Percentiles rank a stretch among this genome's conserved stretches.
phyloP scores from a whole-genome alignment of 2,888 invertebrate genomes.

The Copidosoma aretas region DNA sequence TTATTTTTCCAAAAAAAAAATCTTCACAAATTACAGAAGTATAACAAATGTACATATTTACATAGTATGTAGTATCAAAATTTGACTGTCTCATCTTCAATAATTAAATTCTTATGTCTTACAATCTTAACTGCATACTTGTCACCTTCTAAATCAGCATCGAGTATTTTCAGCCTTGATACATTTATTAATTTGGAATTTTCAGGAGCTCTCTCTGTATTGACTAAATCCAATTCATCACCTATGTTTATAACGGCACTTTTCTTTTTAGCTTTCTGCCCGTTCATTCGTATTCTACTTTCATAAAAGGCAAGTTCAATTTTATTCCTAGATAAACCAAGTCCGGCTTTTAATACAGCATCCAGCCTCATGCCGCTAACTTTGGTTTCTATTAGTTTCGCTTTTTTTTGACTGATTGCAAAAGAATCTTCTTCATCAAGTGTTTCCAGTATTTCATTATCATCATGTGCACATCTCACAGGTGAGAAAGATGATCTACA shows the following conservation, averaged over 20 bases:
- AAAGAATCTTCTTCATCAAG: not conserved
- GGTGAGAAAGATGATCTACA: not conserved
- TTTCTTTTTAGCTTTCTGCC: conserved; percentile 78
- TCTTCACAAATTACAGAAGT: too few species aligned
- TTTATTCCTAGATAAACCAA: conserved; percentile 67
- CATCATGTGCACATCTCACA: not conserved
- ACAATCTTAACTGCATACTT: conserved; percentile 67
- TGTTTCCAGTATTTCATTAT: not conserved
- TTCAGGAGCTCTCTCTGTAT: conserved; percentile 69
- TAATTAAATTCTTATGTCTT: conserved; percentile 72
- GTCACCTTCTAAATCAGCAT: conserved; percentile 66
- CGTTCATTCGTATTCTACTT: conserved; percentile 81
- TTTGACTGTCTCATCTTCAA: conserved; percentile 67
- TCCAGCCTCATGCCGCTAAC: not conserved
- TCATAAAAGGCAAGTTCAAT: conserved; percentile 81
- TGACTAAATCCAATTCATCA: conserved; percentile 80
- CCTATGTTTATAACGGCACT: conserved; percentile 67
- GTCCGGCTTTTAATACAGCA: not conserved
- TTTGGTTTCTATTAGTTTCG: not conserved
- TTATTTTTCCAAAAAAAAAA: too few species aligned
- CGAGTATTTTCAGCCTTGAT: conserved; percentile 72
- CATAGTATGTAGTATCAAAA: not conserved
- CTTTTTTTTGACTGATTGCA: not conserved
- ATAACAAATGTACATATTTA: not conserved
- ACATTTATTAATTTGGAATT: conserved; percentile 76